These are phyloP conservation scores for Lochmaea capreae DNA, from an alignment of 2,888 invertebrate genomes.

Conservation along the genomic window DNA sequence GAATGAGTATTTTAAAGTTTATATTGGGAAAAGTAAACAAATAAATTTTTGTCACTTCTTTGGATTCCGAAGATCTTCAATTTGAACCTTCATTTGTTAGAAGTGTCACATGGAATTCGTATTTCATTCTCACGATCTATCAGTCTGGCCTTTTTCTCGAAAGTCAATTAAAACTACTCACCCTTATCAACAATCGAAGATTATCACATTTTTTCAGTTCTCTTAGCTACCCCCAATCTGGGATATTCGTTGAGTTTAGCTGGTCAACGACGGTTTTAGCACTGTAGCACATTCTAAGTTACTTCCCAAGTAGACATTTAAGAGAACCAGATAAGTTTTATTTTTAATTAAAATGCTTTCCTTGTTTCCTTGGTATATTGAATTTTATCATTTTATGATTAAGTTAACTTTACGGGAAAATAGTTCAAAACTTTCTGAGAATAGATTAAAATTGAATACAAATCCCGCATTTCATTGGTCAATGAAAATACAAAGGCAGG, in stretches of 20 bases:
- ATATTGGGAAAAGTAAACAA: too few relatives aligned
- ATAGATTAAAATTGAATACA: too few relatives aligned
- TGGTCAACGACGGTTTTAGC: not conserved
- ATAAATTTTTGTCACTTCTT: not conserved
- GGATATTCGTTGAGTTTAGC: slow-evolving; percentile 22
- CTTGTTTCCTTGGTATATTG: not conserved
- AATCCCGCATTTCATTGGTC: too few relatives aligned
- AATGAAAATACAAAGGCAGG: too few relatives aligned
- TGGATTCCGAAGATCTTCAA: not conserved
- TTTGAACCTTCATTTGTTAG: not conserved
- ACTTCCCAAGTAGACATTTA: not conserved
- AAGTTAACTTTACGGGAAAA: too few relatives aligned
- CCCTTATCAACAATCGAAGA: slow-evolving; percentile 31
- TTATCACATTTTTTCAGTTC: slow-evolving; percentile 32
- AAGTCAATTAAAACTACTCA: slow-evolving; percentile 24
- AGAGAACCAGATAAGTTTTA: not conserved
- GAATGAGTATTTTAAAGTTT: too few relatives aligned
- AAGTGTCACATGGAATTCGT: slow-evolving; percentile 1
- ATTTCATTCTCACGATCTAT: slow-evolving; percentile 9
- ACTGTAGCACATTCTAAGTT: not conserved
- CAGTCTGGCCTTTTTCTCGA: slow-evolving; percentile 14
- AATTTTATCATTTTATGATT: too few relatives aligned
- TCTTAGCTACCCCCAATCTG: slow-evolving; percentile 11
- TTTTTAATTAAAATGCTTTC: not conserved
- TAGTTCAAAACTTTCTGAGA: too few relatives aligned